A percentile compares a stretch with the other conserved stretches of the same genome.
These are phyloP conservation scores for Pseudomyrmex gracilis DNA, from an alignment of 1,140 invertebrate species.

Conservation along the genomic window DNA sequence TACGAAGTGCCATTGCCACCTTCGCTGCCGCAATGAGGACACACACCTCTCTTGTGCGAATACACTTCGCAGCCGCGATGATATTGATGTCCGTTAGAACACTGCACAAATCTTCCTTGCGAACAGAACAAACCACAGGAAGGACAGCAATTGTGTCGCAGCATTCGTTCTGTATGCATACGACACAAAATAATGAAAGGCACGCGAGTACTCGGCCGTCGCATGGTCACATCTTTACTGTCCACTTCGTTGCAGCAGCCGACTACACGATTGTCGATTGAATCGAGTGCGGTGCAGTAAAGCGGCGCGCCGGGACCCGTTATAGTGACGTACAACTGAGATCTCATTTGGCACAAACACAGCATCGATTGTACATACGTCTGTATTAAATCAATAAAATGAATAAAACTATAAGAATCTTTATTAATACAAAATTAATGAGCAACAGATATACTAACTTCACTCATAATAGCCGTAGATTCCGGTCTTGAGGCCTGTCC, in stretches of 20 bases:
- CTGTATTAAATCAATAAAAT: conserved; percentile 67
- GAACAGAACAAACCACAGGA: conserved; percentile 96
- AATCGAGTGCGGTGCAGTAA: conserved; percentile 91
- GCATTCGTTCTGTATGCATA: conserved; percentile 91
- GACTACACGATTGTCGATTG: conserved; percentile 91
- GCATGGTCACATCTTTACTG: conserved; percentile 86
- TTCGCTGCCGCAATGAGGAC: conserved; percentile 92
- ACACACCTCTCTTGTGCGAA: conserved; percentile 86
- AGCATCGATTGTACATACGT: conserved; percentile 79
- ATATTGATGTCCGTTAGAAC: conserved; percentile 89
- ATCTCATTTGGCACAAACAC: conserved; percentile 85
- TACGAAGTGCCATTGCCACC: conserved; percentile 85
- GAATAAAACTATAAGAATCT: conserved; percentile 20
- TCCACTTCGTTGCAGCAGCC: conserved; percentile 92
- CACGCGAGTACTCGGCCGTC: conserved; percentile 91
- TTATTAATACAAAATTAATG: background rate
- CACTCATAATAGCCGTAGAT: conserved; percentile 83
- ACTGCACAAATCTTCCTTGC: conserved; percentile 93
- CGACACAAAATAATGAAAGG: conserved; percentile 95
- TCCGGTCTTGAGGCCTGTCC: conserved; percentile 84
- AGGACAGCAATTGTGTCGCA: conserved; percentile 95
- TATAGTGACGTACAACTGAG: conserved; percentile 84
- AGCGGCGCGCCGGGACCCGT: conserved; percentile 82
- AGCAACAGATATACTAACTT: conserved; percentile 73
- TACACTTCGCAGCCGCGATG: conserved; percentile 90